A percentile compares a stretch with the other conserved stretches of the same genome.
phyloP scores from a whole-genome alignment of 92 coral and sea anemone genomes.

The Epizoanthus ramosus region DNA sequence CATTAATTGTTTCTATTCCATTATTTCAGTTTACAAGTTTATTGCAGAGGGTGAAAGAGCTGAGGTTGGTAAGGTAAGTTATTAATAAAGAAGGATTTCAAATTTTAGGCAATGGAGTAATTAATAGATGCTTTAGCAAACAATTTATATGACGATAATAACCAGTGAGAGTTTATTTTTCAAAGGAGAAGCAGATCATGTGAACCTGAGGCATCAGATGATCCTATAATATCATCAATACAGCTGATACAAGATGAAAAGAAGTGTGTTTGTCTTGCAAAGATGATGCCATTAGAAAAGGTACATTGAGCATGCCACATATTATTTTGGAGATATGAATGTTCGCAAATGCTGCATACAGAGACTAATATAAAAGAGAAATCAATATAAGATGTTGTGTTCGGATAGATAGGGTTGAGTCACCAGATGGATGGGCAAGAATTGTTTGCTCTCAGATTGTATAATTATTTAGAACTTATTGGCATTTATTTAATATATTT shows the following conservation, averaged over 20 bases:
- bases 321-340: too few relatives aligned
- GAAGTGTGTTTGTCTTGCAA: conserved; percentile 9
- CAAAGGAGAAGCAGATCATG: conserved; percentile 11
- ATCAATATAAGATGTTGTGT: too few relatives aligned
- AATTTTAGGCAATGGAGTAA: background rate
- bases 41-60: conserved; percentile 24
- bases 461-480: too few relatives aligned
- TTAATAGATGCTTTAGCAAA: background rate
- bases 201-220: conserved; percentile 3
- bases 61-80: conserved; percentile 13
- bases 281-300: conserved; percentile 20
- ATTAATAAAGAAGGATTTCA: background rate
- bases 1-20: background rate
- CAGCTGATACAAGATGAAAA: conserved; percentile 26
- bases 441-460: too few relatives aligned
- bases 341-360: too few relatives aligned
- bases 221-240: conserved; percentile 21
- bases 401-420: too few relatives aligned
- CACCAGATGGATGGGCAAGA: too few relatives aligned
- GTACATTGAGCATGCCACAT: background rate
- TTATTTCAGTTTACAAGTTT: conserved; percentile 20
- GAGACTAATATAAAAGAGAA: too few relatives aligned
- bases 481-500: too few relatives aligned
- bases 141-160: background rate
- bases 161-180: background rate